Base-by-base conservation (phyloP, 2,113 vertebrate species). In the Grammomys dolichurus region DNA sequence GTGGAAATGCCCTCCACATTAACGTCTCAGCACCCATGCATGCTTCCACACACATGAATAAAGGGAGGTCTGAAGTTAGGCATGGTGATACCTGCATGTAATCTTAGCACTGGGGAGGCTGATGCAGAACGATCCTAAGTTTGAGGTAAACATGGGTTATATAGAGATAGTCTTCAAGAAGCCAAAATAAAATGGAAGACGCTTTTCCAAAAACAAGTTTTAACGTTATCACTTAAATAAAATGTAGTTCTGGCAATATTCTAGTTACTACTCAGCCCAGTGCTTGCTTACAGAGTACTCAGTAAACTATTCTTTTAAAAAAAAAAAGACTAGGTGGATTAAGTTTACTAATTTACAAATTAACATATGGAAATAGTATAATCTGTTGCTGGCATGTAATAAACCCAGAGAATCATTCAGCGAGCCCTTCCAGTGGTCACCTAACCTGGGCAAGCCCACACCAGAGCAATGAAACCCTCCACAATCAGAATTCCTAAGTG, bases 191-290 rank as follows among this genome's bases (percentile, higher is more conserved):
- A 87, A 84, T 1, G 31, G 13, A 81, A 26, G 22, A 9, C 1
- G 2, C 13, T 14, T 58, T 72, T n/a, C 19, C 40, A 20, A 9
- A 93, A 24, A 46, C 31, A 94, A 80, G 56, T 7, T 36, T 82
- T n/a, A 90, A 56, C 20, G 65, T 56, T 22, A 60, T 76, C 17
- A 87, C 88, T 80, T 77, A 16, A 40, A 40, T 43, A 93, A 96
- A 73, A 58, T 58, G 51, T 36, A 16, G 48, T 26, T 24, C 46
- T 87, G 20, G 14, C 10, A 40, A n/a, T 60, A 60, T 22, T 81
- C 12, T 63, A 26, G n/a, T 40, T 63, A 43, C 81, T 58, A 20
- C n/a, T 56, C 20, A 60, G 33, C 10, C 20, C 56, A 56, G 20
- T 58, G 56, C 24, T 24, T 26, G n/a, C 56, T 31, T 84, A 22